phyloP scores from a whole-genome alignment of 2,113 vertebrate genomes.

The Leptobrachium ailaonicum region DNA sequence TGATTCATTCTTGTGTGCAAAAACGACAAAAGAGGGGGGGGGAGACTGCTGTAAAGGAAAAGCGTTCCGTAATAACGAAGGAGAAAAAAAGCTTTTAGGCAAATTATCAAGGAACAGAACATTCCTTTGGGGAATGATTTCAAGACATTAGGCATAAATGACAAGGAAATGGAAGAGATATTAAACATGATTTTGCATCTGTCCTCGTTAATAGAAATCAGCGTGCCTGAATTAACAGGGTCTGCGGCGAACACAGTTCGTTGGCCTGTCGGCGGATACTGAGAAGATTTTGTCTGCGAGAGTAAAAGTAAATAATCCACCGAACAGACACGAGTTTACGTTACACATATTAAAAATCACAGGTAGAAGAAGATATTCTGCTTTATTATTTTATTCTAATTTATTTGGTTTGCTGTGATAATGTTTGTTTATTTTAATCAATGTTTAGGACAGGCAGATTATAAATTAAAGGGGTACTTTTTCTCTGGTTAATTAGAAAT shows the following conservation, averaged over 20 bases:
- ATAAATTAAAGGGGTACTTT: too few relatives aligned
- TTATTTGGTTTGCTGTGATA: too few relatives aligned
- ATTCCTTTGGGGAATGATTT: conserved; percentile 38
- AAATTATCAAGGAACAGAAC: conserved; percentile 36
- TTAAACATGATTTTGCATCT: conserved; percentile 53
- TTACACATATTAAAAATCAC: too few relatives aligned
- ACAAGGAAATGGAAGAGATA: conserved; percentile 45
- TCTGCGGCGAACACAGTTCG: neutral
- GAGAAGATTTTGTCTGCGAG: neutral
- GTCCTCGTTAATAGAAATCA: conserved; percentile 46
- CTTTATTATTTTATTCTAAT: too few relatives aligned
- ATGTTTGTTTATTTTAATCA: too few relatives aligned
- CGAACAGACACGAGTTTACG: too few relatives aligned
- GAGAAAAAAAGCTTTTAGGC: conserved; percentile 46
- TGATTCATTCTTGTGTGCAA: conserved; percentile 17
- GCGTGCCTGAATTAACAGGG: conserved; percentile 15
- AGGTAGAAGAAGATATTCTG: too few relatives aligned
- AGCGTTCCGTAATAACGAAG: conserved; percentile 12
- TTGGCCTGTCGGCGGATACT: neutral
- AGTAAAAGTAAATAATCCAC: too few relatives aligned
- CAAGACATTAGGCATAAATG: conserved; percentile 40
- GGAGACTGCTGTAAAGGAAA: conserved; percentile 23
- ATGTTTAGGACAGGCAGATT: too few relatives aligned
- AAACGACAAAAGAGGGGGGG: neutral
- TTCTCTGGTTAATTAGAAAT: too few relatives aligned